Conservation (phyloP, 2,888 invertebrate genomes). For the Boloria euphrosyne region DNA sequence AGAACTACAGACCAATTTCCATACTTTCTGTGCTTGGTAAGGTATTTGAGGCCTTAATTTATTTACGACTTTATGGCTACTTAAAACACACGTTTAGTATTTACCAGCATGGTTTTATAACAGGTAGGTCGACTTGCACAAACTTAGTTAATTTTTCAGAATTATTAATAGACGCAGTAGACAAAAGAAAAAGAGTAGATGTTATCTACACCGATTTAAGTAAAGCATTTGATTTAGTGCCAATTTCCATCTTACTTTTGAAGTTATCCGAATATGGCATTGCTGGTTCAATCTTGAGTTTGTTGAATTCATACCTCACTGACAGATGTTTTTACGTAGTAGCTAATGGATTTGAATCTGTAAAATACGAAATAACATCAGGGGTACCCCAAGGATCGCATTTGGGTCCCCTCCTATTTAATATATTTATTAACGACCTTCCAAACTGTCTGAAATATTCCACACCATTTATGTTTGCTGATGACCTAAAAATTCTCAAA, state of each 20-base stretch:
- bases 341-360: slow-evolving; percentile 5
- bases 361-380: slow-evolving; percentile 3
- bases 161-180: neutral
- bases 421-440: slow-evolving; percentile 6
- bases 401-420: neutral
- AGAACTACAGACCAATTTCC: too few species aligned
- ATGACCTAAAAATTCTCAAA: too few species aligned
- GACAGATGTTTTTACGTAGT: slow-evolving; percentile 1
- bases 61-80: too few species aligned
- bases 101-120: too few species aligned
- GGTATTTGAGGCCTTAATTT: too few species aligned
- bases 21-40: too few species aligned
- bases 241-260: neutral
- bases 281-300: neutral
- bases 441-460: neutral
- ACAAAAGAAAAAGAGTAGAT: neutral
- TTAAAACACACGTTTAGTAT: too few species aligned
- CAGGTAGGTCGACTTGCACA: too few species aligned
- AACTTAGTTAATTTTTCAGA: neutral
- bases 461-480: too few species aligned
- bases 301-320: slow-evolving; percentile 5
- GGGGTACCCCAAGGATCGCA: too few species aligned
- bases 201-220: neutral
- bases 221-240: slow-evolving; percentile 3
- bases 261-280: slow-evolving; percentile 9